A percentile compares a stretch with the other conserved stretches of the same genome.
Evolutionary conservation across 2,113 vertebrate species (phyloP).

Genomic region (Ceyx melanurus): DNA sequence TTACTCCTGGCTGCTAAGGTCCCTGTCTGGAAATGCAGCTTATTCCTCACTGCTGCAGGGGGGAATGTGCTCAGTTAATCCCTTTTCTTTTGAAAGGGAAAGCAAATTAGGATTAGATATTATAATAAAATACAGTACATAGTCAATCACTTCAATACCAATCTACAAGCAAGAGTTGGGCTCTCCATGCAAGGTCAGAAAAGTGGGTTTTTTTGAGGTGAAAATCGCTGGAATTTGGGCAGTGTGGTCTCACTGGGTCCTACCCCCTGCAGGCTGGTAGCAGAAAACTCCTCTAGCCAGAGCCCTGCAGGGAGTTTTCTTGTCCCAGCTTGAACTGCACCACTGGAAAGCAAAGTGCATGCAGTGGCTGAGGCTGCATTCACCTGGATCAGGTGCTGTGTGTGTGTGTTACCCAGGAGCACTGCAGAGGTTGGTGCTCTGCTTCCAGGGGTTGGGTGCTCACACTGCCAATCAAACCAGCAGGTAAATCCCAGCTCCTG

Average conservation of each 20-base stretch:
- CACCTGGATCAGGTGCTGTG: background rate
- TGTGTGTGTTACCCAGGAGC: background rate
- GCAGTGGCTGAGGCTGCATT: background rate
- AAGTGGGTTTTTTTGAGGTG: background rate
- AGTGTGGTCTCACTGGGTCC: no score
- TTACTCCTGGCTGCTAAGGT: background rate
- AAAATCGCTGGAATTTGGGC: rapidly evolving
- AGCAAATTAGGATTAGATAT: background rate
- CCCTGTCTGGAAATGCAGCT: background rate
- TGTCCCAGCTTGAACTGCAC: background rate
- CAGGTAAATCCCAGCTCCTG: background rate
- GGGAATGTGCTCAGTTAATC: background rate
- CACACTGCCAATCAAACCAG: background rate
- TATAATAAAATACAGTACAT: background rate
- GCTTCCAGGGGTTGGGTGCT: rapidly evolving
- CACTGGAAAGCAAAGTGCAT: background rate
- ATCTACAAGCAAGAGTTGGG: rapidly evolving
- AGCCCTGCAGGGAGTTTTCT: background rate
- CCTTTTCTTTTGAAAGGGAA: background rate
- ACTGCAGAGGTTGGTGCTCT: background rate
- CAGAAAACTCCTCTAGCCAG: no score
- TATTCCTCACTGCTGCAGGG: background rate
- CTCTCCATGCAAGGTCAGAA: background rate
- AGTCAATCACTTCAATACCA: background rate
- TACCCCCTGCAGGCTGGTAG: no score